Evolutionary conservation across 2,797 vertebrate species (phyloP), one percentile per base, ranked within the genome.

Genomic region (Podargus strigoides): DNA sequence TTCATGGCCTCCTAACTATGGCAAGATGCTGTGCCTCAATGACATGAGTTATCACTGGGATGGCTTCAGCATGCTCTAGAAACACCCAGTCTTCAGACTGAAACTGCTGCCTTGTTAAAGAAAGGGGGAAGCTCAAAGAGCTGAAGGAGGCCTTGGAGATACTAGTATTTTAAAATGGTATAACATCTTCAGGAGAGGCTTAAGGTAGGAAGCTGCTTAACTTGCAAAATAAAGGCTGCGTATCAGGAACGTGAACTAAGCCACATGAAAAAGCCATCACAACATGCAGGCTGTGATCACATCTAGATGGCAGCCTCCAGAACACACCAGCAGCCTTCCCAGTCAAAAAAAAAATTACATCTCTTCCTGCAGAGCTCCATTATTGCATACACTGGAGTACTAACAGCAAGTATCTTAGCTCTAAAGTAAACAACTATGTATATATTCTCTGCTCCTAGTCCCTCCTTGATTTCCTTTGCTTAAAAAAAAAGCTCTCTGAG

Each of bases 401-500:
- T 55, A 93, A 88, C 24, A 69, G 77, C 60, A 85, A 89, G 66
- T 49, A 63, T 66, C 96, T 88, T 28, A 70, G 39, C 42, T 64
- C 79, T 90, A 68, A 94, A 60, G 46, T 69, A 93, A 93, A 88
- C 80, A 88, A 64, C 56, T 67, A 41, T 3, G 55, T 64, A 63
- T 63, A 14, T 18, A 55, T 93, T 91, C 94, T 85, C 62, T 77
- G 68, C 59, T 78, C 58, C 46, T 72, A 58, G 63, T 62, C 44
- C 27, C 27, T 89, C 66, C 69, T 86, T 47, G 37, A 92, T 66
- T 66, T 86, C 63, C 50, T 59, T 68, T 36, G 62, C 56, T 70
- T 84, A 36, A 73, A 86, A 82, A 86, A 82, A 91, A 84, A 94
- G 69, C 42, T 66, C 94, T 95, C 62, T 37, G 42, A 96, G 85